These are phyloP conservation scores for Hafferia zeledoni DNA, from an alignment of 2,797 vertebrate genomes.

Conservation along the genomic window DNA sequence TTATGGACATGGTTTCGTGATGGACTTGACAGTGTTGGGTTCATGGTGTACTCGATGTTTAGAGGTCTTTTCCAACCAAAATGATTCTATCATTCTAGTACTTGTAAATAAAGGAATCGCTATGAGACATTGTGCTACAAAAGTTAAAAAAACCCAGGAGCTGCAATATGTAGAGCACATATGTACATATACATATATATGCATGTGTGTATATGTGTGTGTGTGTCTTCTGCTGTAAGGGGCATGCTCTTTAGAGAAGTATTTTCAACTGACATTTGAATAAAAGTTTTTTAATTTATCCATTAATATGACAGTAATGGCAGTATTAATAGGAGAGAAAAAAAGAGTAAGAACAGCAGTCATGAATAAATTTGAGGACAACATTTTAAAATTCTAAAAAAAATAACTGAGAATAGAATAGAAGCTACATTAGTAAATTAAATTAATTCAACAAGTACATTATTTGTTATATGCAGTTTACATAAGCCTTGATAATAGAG, in stretches of 20 bases:
- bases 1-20: neutral
- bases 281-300: neutral
- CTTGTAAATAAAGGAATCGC: neutral
- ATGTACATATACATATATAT: neutral
- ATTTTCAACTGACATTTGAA: neutral
- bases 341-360: neutral
- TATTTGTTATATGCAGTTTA: neutral
- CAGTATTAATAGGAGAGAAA: neutral
- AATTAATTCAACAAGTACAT: neutral
- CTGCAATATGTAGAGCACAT: neutral
- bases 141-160: neutral
- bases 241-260: neutral
- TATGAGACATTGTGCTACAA: neutral
- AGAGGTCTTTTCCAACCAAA: neutral
- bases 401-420: neutral
- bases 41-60: neutral
- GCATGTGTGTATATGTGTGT: too few relatives aligned
- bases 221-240: neutral
- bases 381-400: neutral
- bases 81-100: neutral
- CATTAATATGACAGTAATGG: neutral
- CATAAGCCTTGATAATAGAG: neutral
- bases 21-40: neutral
- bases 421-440: neutral
- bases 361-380: neutral